Base-by-base conservation (phyloP, 1,140 invertebrate species). In the Geopemphigus sp. region DNA sequence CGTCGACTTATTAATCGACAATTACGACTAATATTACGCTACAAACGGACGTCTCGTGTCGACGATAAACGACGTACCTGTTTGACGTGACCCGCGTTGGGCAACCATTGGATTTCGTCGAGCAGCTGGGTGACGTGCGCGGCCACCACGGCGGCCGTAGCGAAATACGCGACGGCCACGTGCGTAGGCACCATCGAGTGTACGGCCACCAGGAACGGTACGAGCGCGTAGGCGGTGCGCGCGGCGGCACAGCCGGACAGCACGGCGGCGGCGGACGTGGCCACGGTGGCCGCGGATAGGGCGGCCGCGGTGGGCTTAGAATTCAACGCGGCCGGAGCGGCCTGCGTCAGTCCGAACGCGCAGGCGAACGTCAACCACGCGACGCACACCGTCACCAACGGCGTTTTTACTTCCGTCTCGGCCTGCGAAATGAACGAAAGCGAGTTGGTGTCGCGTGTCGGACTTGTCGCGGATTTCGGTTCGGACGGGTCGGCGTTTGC, bases 181-280 rank as follows among this genome's bases (percentile, higher is more conserved):
- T 90, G 89, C 81, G 91, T 87, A 1, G 91, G 91, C 85, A 92
- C 87, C 90, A 91, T 91, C 63, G 91, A 91, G 83, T 92, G 90
- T 57, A 91, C 88, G 83, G 89, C 90, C 84, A 92, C 83, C 82
- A 92, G 87, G 0, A 91, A 85, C 10, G 90, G 89, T 82, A 91
- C 91, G 32, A 92, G 86, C 2, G 90, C 89, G 74, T 91, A 83
- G 1, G 89, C 88, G 2, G 90, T 89, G 80, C 89, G 87, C 61
- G 87, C 84, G 12, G 87, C 87, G 0, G 87, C 88, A 82, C 89
- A 85, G 50, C 88, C 83, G 0, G 87, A 80, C 0, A 88, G 87
- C 4, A 86, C 87, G 19, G 85, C 85, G 5, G 85, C 85, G 0
- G 88, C 86, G 0, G 89, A 85, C 5, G 85, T 84, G 5, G 85